A percentile compares a stretch with the other conserved stretches of the same genome.
phyloP scores from a whole-genome alignment of 2,113 vertebrate genomes.

The Formicarius rufipectus region DNA sequence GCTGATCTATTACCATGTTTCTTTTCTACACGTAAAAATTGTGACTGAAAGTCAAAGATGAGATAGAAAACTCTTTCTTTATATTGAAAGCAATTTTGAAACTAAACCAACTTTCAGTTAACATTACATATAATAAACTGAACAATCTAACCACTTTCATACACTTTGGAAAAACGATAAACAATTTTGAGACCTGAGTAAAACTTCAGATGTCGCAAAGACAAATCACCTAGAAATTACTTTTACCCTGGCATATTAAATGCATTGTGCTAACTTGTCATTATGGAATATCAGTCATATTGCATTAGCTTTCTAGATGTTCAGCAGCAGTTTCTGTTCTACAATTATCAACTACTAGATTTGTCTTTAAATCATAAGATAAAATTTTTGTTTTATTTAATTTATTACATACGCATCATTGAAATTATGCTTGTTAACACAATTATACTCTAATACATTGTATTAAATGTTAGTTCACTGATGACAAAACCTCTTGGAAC shows the following conservation, averaged over 20 bases:
- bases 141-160: not conserved
- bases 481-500: not conserved
- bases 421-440: not conserved
- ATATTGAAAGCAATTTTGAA: not conserved
- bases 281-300: not conserved
- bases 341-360: not conserved
- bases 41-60: not conserved
- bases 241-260: not conserved
- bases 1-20: not conserved
- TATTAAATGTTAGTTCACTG: not conserved
- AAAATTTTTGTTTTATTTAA: not conserved
- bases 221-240: not conserved
- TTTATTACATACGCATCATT: not conserved
- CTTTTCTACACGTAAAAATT: not conserved
- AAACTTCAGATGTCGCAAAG: not conserved
- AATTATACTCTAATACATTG: not conserved
- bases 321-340: not conserved
- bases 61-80: not conserved
- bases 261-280: not conserved
- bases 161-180: not conserved
- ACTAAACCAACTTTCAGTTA: not conserved
- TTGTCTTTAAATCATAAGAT: not conserved
- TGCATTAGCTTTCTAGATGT: not conserved
- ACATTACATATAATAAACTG: not conserved
- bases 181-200: not conserved